Conservation (phyloP, 2,113 vertebrate species). For the Theristicus caerulescens region DNA sequence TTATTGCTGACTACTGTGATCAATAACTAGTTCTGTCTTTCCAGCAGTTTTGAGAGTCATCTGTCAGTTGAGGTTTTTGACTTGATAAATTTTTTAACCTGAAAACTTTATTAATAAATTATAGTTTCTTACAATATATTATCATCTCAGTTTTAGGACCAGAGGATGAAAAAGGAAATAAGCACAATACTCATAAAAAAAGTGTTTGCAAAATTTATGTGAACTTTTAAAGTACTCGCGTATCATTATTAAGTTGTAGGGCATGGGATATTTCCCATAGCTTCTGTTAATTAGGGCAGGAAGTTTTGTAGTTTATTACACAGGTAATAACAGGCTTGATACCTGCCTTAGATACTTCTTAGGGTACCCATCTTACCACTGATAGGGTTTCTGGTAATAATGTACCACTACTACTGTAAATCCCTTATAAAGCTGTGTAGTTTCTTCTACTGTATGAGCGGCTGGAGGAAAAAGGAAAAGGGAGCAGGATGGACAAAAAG, state of each 20-base stretch:
- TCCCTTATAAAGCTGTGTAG: not conserved
- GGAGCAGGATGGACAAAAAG: not conserved
- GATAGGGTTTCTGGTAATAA: not conserved
- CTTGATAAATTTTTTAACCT: not conserved
- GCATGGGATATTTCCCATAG: not conserved
- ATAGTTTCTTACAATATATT: not conserved
- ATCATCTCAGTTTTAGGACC: not conserved
- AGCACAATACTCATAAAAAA: not conserved
- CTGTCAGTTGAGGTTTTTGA: not conserved
- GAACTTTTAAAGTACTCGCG: not conserved
- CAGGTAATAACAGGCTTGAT: not conserved
- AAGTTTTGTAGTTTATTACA: not conserved
- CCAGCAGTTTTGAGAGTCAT: not conserved
- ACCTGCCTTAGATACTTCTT: not conserved
- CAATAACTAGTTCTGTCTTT: not conserved
- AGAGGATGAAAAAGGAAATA: not conserved
- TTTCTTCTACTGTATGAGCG: not conserved
- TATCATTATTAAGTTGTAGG: not conserved
- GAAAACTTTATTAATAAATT: not conserved
- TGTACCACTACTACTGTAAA: not conserved
- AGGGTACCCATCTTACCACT: not conserved
- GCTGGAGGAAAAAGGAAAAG: not conserved
- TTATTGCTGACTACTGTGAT: not conserved
- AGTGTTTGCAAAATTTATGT: not conserved
- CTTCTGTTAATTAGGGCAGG: not conserved